phyloP scores from a whole-genome alignment of 2,113 vertebrate genomes.

The Bufo bufo region DNA sequence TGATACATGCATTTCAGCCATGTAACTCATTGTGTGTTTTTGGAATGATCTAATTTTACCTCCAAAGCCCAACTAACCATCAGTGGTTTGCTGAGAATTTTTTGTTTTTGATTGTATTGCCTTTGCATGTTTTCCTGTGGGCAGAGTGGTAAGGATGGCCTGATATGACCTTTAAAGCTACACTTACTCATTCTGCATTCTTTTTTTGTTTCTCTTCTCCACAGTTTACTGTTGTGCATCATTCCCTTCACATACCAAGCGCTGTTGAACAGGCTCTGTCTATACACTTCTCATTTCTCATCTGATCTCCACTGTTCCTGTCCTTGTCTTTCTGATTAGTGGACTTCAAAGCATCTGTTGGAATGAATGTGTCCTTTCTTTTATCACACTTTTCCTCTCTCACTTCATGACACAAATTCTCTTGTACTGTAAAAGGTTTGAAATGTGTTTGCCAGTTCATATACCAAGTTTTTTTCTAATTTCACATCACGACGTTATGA shows the following conservation, averaged over 20 bases:
- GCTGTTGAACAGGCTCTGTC: conserved; percentile 73
- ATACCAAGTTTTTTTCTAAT: conserved; percentile 3
- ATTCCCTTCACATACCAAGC: conserved; percentile 84
- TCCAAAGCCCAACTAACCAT: conserved; percentile 32
- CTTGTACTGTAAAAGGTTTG: conserved; percentile 13
- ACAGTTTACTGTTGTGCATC: conserved; percentile 95
- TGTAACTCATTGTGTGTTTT: conserved; percentile 45
- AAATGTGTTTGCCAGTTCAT: neutral
- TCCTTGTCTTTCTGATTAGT: conserved; percentile 61
- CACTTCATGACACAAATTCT: neutral
- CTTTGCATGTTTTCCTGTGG: conserved; percentile 45
- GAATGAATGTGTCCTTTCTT: conserved; percentile 5
- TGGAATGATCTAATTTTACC: conserved; percentile 3
- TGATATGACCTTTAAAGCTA: conserved; percentile 41
- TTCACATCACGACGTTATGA: neutral
- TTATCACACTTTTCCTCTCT: neutral
- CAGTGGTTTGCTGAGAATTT: conserved; percentile 37
- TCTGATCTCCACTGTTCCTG: conserved; percentile 66
- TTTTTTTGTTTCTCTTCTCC: conserved; percentile 64
- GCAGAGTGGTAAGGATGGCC: conserved; percentile 34
- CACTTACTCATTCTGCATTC: conserved; percentile 52
- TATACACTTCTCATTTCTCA: conserved; percentile 67
- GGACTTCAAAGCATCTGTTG: conserved; percentile 52
- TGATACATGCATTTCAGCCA: conserved; percentile 26
- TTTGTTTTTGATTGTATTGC: conserved; percentile 35